Conservation (phyloP, 1,140 invertebrate species). For the Zaprionus kolodkinae region DNA sequence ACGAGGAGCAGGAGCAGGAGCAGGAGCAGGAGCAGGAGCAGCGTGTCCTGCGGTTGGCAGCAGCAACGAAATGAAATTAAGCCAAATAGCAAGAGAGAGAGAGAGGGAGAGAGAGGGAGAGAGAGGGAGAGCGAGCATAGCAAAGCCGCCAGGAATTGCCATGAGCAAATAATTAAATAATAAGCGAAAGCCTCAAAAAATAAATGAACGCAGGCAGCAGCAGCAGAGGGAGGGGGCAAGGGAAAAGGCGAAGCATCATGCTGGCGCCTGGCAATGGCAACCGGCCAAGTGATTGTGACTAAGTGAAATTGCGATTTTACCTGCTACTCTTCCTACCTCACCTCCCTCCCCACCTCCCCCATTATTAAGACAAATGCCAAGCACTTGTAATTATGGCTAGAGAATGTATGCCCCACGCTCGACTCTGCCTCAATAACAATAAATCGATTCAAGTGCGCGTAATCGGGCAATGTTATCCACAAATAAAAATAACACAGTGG, state of each 20-base stretch:
- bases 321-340: constrained; percentile 29
- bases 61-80: constrained; percentile 70
- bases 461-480: constrained; percentile 77
- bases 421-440: constrained; percentile 70
- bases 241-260: constrained; percentile 21
- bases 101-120: background rate
- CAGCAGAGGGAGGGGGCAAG: background rate
- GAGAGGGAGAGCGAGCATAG: no score
- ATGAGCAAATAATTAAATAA: constrained; percentile 82
- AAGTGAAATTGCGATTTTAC: constrained; percentile 39
- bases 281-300: constrained; percentile 37
- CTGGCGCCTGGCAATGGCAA: constrained; percentile 64
- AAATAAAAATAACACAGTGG: constrained; percentile 69
- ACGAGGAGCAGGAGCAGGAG: background rate
- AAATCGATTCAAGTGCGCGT: constrained; percentile 79
- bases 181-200: constrained; percentile 54
- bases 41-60: constrained; percentile 49
- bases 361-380: constrained; percentile 54
- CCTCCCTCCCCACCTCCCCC: background rate
- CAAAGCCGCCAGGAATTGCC: constrained; percentile 61
- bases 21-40: background rate
- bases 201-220: background rate
- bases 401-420: constrained; percentile 55
- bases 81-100: constrained; percentile 35
- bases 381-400: constrained; percentile 76